Percentiles rank a stretch among this genome's conserved stretches.
Conservation (phyloP, 2,113 vertebrate species). For the Pangasianodon hypophthalmus region DNA sequence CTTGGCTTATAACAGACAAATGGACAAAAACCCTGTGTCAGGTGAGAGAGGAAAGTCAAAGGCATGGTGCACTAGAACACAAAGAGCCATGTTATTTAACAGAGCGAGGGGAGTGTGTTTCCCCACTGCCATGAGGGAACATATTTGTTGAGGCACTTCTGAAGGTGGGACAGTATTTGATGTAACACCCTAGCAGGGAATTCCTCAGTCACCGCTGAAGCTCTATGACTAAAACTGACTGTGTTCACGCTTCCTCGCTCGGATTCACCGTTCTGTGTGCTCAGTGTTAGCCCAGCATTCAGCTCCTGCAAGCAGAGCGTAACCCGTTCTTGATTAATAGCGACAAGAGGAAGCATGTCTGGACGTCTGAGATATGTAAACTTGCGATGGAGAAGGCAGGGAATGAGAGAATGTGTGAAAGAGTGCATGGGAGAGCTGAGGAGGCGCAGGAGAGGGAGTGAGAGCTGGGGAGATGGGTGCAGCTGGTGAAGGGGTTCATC, state of each 20-base stretch:
- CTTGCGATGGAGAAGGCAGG: constrained; percentile 36
- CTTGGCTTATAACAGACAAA: constrained; percentile 9
- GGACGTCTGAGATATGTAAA: constrained; percentile 57
- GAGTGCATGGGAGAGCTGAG: constrained; percentile 47
- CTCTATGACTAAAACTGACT: constrained; percentile 65
- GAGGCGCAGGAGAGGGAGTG: constrained; percentile 54
- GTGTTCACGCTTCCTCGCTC: constrained; percentile 41
- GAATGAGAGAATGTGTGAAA: constrained; percentile 37
- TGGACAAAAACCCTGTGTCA: constrained; percentile 12
- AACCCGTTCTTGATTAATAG: constrained; percentile 44
- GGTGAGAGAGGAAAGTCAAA: constrained; percentile 7
- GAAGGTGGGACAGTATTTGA: constrained; percentile 78
- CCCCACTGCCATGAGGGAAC: constrained; percentile 52
- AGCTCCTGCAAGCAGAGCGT: constrained; percentile 42
- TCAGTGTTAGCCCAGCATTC: constrained; percentile 51
- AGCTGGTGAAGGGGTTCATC: constrained; percentile 85
- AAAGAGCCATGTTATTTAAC: constrained; percentile 47
- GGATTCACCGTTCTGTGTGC: constrained; percentile 44
- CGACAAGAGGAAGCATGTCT: constrained; percentile 42
- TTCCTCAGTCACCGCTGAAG: constrained; percentile 77
- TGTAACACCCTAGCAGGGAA: constrained; percentile 81
- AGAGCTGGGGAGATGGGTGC: constrained; percentile 81
- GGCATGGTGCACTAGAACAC: constrained; percentile 19
- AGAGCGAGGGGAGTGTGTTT: constrained; percentile 40
- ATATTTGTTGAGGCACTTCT: constrained; percentile 70